Evolutionary conservation across 2,113 vertebrate genomes (phyloP).

Genomic region (Passer montanus): DNA sequence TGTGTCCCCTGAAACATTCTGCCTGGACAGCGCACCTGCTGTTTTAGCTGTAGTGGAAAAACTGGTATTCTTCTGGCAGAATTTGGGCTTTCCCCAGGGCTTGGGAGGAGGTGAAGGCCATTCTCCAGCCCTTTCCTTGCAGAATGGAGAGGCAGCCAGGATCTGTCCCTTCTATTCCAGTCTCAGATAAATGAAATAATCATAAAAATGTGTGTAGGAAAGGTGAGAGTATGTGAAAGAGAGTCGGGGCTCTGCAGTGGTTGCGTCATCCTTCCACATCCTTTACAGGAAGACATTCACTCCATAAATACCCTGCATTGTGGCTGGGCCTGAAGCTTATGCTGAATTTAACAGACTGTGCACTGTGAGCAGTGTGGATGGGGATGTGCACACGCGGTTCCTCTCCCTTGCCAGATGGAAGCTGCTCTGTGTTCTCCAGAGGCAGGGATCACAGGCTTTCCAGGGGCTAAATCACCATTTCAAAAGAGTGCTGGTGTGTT

Average conservation of each 20-base stretch:
- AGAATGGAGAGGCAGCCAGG: not conserved
- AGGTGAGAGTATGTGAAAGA: not conserved
- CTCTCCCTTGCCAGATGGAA: not conserved
- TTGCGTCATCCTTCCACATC: not conserved
- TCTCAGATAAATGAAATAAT: not conserved
- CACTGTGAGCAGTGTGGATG: accelerated
- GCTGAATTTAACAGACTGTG: not conserved
- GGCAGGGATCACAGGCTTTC: not conserved
- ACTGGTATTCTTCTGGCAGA: not conserved
- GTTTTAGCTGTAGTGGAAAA: not conserved
- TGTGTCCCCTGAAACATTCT: not conserved
- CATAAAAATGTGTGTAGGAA: not conserved
- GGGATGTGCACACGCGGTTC: not conserved
- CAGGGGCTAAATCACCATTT: not conserved
- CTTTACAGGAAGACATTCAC: not conserved
- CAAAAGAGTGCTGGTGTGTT: not conserved
- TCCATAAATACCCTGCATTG: not conserved
- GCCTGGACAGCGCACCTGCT: not conserved
- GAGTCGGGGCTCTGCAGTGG: not conserved
- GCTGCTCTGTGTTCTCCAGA: not conserved
- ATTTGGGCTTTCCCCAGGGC: not conserved
- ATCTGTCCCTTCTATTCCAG: not conserved
- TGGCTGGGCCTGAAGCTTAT: not conserved
- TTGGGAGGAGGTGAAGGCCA: not conserved
- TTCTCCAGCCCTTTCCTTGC: not conserved